phyloP scores from a whole-genome alignment of 2,113 vertebrate species.

The Embiotoca jacksoni region DNA sequence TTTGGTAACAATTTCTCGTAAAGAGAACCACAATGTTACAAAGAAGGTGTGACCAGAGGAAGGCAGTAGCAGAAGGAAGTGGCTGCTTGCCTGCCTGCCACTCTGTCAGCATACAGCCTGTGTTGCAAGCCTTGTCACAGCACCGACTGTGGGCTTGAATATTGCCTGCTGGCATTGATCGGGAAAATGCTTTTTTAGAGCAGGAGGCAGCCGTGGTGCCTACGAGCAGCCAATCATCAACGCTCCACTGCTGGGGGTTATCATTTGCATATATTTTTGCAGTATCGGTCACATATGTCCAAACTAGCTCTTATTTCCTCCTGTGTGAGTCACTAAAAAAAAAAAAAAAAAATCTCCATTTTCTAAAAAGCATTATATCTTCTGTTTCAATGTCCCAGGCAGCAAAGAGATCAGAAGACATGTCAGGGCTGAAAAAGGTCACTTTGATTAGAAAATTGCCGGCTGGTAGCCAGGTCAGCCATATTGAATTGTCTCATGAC shows the following conservation, averaged over 20 bases:
- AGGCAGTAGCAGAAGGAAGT: slow-evolving; percentile 81
- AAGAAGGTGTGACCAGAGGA: slow-evolving; percentile 79
- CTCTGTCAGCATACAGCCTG: slow-evolving; percentile 66
- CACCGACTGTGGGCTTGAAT: background rate
- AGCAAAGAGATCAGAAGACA: slow-evolving; percentile 8
- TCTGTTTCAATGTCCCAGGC: background rate
- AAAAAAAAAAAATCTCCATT: background rate
- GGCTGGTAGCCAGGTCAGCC: slow-evolving; percentile 41
- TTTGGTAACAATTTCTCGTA: slow-evolving; percentile 84
- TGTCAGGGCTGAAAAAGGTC: slow-evolving; percentile 27
- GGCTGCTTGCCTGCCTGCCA: slow-evolving; percentile 67
- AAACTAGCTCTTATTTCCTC: background rate
- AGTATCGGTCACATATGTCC: too few relatives aligned
- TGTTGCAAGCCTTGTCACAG: slow-evolving; percentile 76
- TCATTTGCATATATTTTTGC: background rate
- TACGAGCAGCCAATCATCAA: slow-evolving; percentile 6
- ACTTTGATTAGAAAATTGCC: slow-evolving; percentile 13
- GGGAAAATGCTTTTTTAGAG: slow-evolving; percentile 3
- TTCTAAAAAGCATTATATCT: background rate
- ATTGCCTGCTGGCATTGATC: slow-evolving; percentile 1
- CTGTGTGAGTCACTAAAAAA: background rate
- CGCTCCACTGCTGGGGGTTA: background rate
- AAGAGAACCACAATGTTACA: slow-evolving; percentile 78
- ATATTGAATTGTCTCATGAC: slow-evolving; percentile 73
- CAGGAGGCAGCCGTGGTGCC: slow-evolving; percentile 40